A percentile compares a stretch with the other conserved stretches of the same genome.
These are phyloP conservation scores for Eupithecia subumbrata DNA, from an alignment of 2,888 invertebrate genomes.

Conservation along the genomic window DNA sequence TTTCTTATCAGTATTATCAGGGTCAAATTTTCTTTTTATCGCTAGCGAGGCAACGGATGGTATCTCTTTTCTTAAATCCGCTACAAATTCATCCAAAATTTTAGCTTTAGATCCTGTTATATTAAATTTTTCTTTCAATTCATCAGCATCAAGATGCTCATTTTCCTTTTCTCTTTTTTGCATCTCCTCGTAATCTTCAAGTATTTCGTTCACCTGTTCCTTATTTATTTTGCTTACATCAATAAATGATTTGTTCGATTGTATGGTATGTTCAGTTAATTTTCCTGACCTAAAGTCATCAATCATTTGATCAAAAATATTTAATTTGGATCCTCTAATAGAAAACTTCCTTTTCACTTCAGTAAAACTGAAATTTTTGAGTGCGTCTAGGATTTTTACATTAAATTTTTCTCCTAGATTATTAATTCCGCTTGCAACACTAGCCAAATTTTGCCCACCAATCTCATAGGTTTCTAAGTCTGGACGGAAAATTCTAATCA, in stretches of 20 bases:
- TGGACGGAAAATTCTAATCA: background rate
- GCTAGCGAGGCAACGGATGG: conserved; percentile 47
- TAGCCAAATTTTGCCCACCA: background rate
- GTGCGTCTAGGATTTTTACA: background rate
- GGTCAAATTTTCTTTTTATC: conserved; percentile 45
- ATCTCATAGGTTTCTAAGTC: background rate
- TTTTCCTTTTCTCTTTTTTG: conserved; percentile 33
- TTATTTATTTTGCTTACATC: conserved; percentile 40
- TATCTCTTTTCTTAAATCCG: conserved; percentile 45
- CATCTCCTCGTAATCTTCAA: conserved; percentile 34
- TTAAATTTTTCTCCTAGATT: background rate
- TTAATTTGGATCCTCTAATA: background rate
- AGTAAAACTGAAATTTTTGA: background rate
- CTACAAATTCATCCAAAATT: conserved; percentile 47
- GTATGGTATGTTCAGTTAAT: background rate
- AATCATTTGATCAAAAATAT: background rate
- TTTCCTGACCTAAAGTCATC: conserved; percentile 3
- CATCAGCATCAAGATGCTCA: conserved; percentile 33
- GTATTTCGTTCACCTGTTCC: conserved; percentile 27
- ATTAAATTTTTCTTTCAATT: conserved; percentile 46
- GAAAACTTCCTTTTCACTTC: conserved; percentile 3
- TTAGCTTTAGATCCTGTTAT: conserved; percentile 41
- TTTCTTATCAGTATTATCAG: conserved; percentile 46
- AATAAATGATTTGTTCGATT: background rate
- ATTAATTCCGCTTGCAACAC: background rate